Percentiles rank a stretch among this genome's conserved stretches.
These are phyloP conservation scores for Chionomys nivalis DNA, from an alignment of 2,113 vertebrate genomes.

Conservation along the genomic window DNA sequence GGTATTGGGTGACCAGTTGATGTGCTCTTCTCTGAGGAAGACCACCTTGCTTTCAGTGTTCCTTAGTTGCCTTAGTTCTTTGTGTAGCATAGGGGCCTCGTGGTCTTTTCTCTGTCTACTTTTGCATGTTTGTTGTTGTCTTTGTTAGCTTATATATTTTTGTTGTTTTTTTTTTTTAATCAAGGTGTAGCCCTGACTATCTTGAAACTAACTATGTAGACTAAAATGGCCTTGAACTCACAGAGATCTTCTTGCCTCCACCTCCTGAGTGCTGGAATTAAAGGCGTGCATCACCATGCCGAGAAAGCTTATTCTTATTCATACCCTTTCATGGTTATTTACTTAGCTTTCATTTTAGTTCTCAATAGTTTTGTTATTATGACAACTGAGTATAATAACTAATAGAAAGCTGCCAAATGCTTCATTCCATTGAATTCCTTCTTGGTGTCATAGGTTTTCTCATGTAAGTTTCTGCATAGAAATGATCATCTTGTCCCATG, in stretches of 20 bases:
- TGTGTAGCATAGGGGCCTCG: background rate
- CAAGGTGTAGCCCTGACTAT: background rate
- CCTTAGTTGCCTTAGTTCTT: background rate
- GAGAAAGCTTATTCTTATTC: constrained; percentile 27
- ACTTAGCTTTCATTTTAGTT: constrained; percentile 45
- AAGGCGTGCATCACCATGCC: background rate
- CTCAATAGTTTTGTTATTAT: constrained; percentile 62
- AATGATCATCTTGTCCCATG: constrained; percentile 60
- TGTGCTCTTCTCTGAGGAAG: background rate
- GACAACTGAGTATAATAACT: constrained; percentile 50
- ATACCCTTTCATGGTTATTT: constrained; percentile 32
- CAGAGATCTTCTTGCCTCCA: background rate
- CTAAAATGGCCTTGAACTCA: background rate
- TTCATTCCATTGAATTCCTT: constrained; percentile 37
- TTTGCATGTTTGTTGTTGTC: background rate
- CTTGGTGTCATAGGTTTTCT: constrained; percentile 43
- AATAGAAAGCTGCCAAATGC: constrained; percentile 52
- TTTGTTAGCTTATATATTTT: background rate
- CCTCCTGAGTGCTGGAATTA: background rate
- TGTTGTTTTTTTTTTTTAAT: background rate
- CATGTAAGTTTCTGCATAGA: constrained; percentile 61
- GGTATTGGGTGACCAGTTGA: background rate
- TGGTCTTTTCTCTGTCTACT: background rate
- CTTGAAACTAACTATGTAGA: background rate
- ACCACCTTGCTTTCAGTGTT: too few relatives aligned